Conservation (phyloP, 2,113 vertebrate species). For the Lampris incognitus region DNA sequence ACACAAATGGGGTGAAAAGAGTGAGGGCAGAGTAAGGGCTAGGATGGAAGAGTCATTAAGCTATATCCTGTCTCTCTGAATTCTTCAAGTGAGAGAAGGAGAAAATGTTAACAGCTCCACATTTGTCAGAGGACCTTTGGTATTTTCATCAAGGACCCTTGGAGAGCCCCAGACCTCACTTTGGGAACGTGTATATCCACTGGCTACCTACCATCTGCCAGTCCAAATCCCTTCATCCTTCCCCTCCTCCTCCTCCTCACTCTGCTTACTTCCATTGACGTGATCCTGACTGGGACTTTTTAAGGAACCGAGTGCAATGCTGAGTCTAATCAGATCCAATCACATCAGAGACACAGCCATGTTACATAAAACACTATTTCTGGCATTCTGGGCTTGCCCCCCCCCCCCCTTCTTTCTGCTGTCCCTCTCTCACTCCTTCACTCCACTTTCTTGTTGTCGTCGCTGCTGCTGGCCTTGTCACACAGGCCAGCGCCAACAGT, state of each 20-base stretch:
- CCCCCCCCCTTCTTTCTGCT: background rate
- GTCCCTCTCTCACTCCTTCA: background rate
- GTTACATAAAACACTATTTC: constrained; percentile 68
- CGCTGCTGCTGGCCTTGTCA: constrained; percentile 8
- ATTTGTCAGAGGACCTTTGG: no score
- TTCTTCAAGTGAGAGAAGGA: no score
- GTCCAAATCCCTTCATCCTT: background rate
- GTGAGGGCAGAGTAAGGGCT: no score
- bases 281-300: constrained; percentile 28
- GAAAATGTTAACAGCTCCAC: no score
- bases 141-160: no score
- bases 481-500: background rate
- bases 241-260: background rate
- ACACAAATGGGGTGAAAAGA: no score
- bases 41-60: no score
- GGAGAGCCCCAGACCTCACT: background rate
- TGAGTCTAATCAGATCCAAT: constrained; percentile 68
- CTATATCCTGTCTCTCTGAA: no score
- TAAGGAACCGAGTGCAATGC: constrained; percentile 51
- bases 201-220: background rate
- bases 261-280: background rate
- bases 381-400: constrained; percentile 30
- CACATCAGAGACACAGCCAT: constrained; percentile 62
- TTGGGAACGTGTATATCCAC: background rate
- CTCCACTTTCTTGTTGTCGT: background rate